Evolutionary conservation across 1,140 invertebrate species (phyloP).

Genomic region (Drosophila dunni): DNA sequence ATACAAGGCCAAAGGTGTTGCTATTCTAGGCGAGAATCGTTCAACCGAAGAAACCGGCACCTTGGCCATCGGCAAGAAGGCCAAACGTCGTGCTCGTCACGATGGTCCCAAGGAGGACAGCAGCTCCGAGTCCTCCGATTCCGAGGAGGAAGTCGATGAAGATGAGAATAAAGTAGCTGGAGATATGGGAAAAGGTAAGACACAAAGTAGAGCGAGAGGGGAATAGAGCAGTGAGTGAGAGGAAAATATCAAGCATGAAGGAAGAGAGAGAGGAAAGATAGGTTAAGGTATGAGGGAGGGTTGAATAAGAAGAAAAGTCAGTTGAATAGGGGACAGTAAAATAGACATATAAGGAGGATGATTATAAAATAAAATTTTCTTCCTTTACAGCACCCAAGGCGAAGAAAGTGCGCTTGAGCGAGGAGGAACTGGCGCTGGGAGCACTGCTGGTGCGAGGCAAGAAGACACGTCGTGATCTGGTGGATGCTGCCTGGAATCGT

Average conservation of each 20-base stretch:
- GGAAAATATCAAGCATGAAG: neutral
- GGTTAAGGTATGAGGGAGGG: too few species aligned
- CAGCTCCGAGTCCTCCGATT: slow-evolving; percentile 84
- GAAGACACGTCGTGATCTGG: slow-evolving; percentile 93
- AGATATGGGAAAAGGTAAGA: slow-evolving; percentile 61
- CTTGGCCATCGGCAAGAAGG: slow-evolving; percentile 70
- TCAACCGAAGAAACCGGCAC: slow-evolving; percentile 6
- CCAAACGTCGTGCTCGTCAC: slow-evolving; percentile 73
- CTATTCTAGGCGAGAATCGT: slow-evolving; percentile 70
- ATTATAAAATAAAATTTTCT: neutral
- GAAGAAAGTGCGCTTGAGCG: slow-evolving; percentile 91
- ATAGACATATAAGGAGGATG: too few species aligned
- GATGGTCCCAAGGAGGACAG: slow-evolving; percentile 55
- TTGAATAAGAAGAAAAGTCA: too few species aligned
- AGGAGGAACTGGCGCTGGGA: slow-evolving; percentile 94
- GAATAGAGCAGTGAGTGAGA: neutral
- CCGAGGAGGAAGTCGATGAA: slow-evolving; percentile 59
- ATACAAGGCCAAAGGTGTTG: slow-evolving; percentile 89
- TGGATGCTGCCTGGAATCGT: slow-evolving; percentile 96
- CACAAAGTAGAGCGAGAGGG: neutral
- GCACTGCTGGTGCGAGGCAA: slow-evolving; percentile 93
- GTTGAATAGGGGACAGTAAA: too few species aligned
- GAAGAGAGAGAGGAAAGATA: neutral
- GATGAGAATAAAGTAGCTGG: slow-evolving; percentile 33
- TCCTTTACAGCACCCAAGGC: slow-evolving; percentile 71